Evolutionary conservation across 2,888 invertebrate species (phyloP), one percentile per base, ranked within the genome.

Genomic region (Polydrusus tereticollis): DNA sequence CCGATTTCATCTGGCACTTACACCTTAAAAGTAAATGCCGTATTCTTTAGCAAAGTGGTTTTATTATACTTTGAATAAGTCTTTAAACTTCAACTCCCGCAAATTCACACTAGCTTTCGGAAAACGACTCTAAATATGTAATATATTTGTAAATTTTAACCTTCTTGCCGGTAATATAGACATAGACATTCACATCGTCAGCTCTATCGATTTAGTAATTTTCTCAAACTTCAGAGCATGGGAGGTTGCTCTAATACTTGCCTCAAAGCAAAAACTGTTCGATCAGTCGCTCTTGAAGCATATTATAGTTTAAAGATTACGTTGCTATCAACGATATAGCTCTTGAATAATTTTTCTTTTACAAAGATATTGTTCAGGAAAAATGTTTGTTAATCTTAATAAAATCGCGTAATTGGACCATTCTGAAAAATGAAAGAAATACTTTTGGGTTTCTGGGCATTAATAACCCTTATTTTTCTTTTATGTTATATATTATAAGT

Each of bases 181-280:
- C 20, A 59, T 59, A 59, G 21, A 21, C 5, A 59, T 59, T 59
- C 43, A 59, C 7, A 41, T 43, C 41, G 59, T 23, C 14, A 23
- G 14, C 18, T 7, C 21, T 59, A 59, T 59, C 59, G 59, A 59
- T 43, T 43, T 59, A 23, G 41, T 23, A 38, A 59, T 59, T 59
- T 59, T 14, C 38, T 59, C 59, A 23, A 21, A 41, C 43, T 36
- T 57, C 3, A 41, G 38, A 38, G 14, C 10, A 21, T 6, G 4
- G 33, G n/a, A 33, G 33, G 57, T 57, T 33, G 57, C 57, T n/a
- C n/a, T 59, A 59, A 59, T 59, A 43, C 38, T 43, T 45, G 8
- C 18, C 20, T 45, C 20, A 45, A 45, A 7, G n/a, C 20, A 45
- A 20, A 20, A 20, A 45, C 45, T 3, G 8, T 20, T 20, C 45